Evolutionary conservation across 2,888 invertebrate species (phyloP).

Genomic region (Eilema caniola): DNA sequence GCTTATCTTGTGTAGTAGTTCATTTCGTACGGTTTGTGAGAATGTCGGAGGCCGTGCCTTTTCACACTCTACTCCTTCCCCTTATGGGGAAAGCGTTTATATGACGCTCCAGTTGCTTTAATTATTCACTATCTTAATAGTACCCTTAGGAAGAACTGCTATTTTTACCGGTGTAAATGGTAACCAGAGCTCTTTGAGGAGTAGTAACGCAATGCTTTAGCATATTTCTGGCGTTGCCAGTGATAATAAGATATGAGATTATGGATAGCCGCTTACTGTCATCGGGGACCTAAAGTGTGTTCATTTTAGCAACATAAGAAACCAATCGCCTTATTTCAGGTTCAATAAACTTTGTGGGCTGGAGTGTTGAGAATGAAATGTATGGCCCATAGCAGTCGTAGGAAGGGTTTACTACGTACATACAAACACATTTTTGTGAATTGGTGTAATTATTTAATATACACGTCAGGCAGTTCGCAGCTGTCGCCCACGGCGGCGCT

Average conservation of each 20-base stretch:
- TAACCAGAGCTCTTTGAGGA: too few relatives aligned
- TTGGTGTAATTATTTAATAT: slow-evolving; percentile 2
- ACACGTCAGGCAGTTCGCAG: not conserved
- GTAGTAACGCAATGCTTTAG: too few relatives aligned
- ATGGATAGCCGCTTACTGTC: too few relatives aligned
- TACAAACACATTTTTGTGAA: too few relatives aligned
- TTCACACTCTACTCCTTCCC: not conserved
- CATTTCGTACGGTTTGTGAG: not conserved
- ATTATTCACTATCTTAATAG: not conserved
- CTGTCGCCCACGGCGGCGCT: not conserved
- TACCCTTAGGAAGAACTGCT: not conserved
- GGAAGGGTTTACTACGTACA: slow-evolving; percentile 3
- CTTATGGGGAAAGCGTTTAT: not conserved
- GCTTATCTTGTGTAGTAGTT: not conserved
- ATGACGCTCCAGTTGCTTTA: not conserved
- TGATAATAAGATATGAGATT: too few relatives aligned
- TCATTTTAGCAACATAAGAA: not conserved
- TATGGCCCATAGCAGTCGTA: not conserved
- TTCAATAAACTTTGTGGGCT: not conserved
- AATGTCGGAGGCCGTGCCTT: not conserved
- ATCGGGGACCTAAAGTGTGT: too few relatives aligned
- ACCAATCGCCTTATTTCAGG: not conserved
- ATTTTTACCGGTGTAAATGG: not conserved
- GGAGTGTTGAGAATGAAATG: not conserved
- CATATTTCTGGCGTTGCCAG: too few relatives aligned